Conservation (phyloP, 2,888 invertebrate species). For the Ectobius pallidus region DNA sequence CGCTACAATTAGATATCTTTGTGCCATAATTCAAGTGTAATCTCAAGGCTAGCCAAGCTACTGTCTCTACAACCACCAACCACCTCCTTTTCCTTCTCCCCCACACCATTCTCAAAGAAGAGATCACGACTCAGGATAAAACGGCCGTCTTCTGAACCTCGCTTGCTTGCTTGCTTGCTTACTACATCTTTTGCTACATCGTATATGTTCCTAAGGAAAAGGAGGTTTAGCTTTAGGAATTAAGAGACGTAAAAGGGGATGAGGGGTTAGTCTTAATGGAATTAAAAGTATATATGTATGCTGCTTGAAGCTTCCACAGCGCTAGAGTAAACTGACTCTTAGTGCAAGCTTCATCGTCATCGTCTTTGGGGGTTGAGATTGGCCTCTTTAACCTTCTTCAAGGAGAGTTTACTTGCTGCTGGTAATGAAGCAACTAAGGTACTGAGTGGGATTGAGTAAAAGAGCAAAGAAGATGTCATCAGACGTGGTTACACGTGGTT, state of each 20-base stretch:
- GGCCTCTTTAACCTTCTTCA: conserved; percentile 11
- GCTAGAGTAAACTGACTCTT: conserved; percentile 6
- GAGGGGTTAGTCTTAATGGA: conserved; percentile 36
- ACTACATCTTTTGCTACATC: background rate
- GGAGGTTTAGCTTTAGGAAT: conserved; percentile 34
- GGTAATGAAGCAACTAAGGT: conserved; percentile 21
- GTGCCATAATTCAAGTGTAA: conserved; percentile 66
- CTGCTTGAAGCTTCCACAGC: conserved; percentile 2
- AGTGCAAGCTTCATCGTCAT: background rate
- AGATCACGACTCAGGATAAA: conserved; percentile 27
- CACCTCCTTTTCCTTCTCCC: conserved; percentile 42
- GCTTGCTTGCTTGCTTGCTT: background rate
- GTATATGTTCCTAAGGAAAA: background rate
- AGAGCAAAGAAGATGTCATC: conserved; percentile 28
- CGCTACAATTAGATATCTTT: conserved; percentile 62
- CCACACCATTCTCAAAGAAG: conserved; percentile 35
- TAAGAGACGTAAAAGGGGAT: conserved; percentile 33
- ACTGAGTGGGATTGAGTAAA: conserved; percentile 21
- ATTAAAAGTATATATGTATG: conserved; percentile 39
- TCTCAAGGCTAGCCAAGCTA: conserved; percentile 57
- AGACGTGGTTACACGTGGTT: conserved; percentile 26
- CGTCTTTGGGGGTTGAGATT: background rate
- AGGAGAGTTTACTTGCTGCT: background rate
- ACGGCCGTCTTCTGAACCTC: conserved; percentile 30
- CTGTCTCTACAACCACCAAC: conserved; percentile 32